phyloP scores from a whole-genome alignment of 1,140 invertebrate genomes.

The Sitodiplosis mosellana region DNA sequence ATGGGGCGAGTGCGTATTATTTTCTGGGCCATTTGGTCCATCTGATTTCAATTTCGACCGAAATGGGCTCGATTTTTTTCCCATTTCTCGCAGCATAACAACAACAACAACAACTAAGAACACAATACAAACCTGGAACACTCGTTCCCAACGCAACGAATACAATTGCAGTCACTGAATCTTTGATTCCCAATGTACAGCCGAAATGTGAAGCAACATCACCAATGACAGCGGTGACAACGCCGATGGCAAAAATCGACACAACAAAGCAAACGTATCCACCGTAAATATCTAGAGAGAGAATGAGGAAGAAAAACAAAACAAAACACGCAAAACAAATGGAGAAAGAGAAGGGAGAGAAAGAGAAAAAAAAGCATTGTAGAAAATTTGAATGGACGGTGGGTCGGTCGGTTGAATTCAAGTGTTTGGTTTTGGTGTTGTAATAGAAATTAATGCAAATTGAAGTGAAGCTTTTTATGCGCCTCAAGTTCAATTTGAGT shows the following conservation, averaged over 20 bases:
- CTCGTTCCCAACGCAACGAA: constrained; percentile 93
- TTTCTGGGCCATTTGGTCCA: background rate
- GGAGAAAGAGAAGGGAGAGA: background rate
- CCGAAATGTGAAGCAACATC: constrained; percentile 94
- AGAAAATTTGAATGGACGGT: no score
- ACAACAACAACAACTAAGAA: no score
- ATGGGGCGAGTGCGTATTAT: no score
- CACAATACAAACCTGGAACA: constrained; percentile 62
- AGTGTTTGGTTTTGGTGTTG: no score
- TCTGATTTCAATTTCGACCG: no score
- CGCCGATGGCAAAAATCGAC: constrained; percentile 83
- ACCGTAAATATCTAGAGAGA: constrained; percentile 46
- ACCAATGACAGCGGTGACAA: constrained; percentile 89
- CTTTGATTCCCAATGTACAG: constrained; percentile 90
- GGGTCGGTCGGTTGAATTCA: no score
- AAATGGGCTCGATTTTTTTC: no score
- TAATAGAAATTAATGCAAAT: no score
- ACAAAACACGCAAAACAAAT: background rate
- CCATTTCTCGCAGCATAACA: no score
- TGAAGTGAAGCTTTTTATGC: no score
- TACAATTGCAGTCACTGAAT: constrained; percentile 89
- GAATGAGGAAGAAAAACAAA: background rate
- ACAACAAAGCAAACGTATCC: constrained; percentile 89
- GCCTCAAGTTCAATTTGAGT: no score
- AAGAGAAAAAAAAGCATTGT: no score